Evolutionary conservation across 2,888 invertebrate genomes (phyloP).

Genomic region (Sesamia inferens): DNA sequence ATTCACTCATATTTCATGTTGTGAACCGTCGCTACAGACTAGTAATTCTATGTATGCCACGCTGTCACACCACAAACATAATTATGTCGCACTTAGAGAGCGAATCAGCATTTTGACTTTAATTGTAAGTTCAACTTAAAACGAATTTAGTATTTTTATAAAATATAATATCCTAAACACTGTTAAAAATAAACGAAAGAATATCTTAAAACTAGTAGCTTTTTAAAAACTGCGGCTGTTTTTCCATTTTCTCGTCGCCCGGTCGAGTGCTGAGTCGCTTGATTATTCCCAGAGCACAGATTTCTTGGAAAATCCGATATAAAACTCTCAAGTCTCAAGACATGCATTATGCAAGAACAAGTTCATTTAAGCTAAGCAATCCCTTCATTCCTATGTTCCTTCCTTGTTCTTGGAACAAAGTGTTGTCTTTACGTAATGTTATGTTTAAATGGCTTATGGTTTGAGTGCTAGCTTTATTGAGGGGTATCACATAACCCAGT

Average conservation of each 20-base stretch:
- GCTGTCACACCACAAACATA: too few species aligned
- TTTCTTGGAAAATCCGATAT: conserved; percentile 30
- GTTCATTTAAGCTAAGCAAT: conserved; percentile 23
- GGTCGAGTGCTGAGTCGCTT: conserved; percentile 10
- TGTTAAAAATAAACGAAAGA: neutral
- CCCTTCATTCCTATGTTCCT: neutral
- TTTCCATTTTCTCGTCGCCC: neutral
- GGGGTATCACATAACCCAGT: neutral
- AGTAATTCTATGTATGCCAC: neutral
- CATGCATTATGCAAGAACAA: conserved; percentile 12
- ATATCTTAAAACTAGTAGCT: neutral
- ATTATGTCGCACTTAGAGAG: neutral
- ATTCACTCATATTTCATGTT: neutral
- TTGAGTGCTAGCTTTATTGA: neutral
- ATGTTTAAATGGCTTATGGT: neutral
- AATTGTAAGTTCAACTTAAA: too few species aligned
- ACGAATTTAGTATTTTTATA: neutral
- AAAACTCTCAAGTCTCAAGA: conserved; percentile 26
- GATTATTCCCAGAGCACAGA: neutral
- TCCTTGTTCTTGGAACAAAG: neutral
- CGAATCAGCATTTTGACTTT: neutral
- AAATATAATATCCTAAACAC: neutral
- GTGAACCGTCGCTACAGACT: conserved; percentile 1
- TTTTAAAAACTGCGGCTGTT: neutral
- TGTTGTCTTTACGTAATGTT: neutral